These are phyloP conservation scores for Aurelia aurita DNA, from an alignment of 30 jellyfish, hydroid and myxozoan species.

Conservation along the genomic window DNA sequence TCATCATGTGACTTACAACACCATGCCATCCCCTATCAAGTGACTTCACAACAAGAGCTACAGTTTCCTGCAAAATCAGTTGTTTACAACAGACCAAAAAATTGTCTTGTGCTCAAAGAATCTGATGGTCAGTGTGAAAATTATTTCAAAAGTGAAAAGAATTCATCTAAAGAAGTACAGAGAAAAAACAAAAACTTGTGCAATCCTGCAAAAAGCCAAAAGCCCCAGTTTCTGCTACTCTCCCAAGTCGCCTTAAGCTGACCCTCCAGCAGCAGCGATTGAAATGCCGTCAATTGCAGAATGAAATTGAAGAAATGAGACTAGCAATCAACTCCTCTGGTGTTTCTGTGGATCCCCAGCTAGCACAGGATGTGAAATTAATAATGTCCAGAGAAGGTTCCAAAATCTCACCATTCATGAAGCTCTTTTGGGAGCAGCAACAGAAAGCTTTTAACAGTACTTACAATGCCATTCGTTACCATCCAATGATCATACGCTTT, in stretches of 20 bases:
- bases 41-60: constrained; percentile 8
- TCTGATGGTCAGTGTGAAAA: constrained; percentile 6
- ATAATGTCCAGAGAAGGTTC: constrained; percentile 26
- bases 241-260: constrained; percentile 48
- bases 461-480: constrained; percentile 70
- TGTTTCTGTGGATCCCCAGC: constrained; percentile 26
- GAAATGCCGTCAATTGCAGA: constrained; percentile 37
- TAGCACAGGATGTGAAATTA: constrained; percentile 15
- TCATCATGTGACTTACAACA: neutral
- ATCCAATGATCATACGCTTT: constrained; percentile 82
- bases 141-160: neutral
- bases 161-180: neutral
- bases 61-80: constrained; percentile 12
- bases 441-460: constrained; percentile 54
- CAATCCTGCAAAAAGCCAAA: constrained; percentile 49
- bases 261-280: constrained; percentile 59
- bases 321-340: constrained; percentile 22
- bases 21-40: constrained; percentile 15
- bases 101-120: constrained; percentile 38
- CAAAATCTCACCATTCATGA: constrained; percentile 79
- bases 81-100: constrained; percentile 30
- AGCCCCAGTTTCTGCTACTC: constrained; percentile 52
- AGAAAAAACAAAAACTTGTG: constrained; percentile 1
- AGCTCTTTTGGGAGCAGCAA: constrained; percentile 88
- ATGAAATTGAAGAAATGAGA: constrained; percentile 37